These are phyloP conservation scores for Eospalax fontanierii DNA, from an alignment of 2,797 vertebrate genomes.

Conservation along the genomic window DNA sequence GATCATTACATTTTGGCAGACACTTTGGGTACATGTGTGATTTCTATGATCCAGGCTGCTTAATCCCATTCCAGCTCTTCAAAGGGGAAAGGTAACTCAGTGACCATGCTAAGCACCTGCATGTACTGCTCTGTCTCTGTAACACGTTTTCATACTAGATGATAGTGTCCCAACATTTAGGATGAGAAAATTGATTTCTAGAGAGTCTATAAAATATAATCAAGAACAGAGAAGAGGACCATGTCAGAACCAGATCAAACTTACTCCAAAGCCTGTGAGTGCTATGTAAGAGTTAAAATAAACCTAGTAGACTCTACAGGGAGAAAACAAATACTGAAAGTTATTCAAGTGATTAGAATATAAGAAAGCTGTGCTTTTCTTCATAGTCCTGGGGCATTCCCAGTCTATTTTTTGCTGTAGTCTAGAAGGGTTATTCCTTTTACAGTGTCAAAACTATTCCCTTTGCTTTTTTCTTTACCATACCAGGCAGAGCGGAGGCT, in stretches of 20 bases:
- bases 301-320: not conserved
- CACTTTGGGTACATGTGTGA: conserved; percentile 14
- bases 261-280: not conserved
- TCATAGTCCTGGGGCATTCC: not conserved
- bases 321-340: not conserved
- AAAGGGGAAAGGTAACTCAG: not conserved
- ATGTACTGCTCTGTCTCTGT: not conserved
- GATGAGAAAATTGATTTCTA: not conserved
- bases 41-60: conserved; percentile 51
- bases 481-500: not conserved
- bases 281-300: not conserved
- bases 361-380: not conserved
- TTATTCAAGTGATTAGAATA: not conserved
- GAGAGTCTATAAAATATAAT: not conserved
- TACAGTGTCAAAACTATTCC: not conserved
- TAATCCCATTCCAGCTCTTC: conserved; percentile 47
- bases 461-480: not conserved
- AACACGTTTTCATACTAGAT: not conserved
- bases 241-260: not conserved
- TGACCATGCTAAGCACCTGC: not conserved
- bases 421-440: not conserved
- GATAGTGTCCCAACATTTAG: not conserved
- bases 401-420: not conserved
- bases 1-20: conserved; percentile 63
- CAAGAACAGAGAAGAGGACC: not conserved